Evolutionary conservation across 1,140 invertebrate genomes (phyloP).

Genomic region (Drosophila punjabiensis): DNA sequence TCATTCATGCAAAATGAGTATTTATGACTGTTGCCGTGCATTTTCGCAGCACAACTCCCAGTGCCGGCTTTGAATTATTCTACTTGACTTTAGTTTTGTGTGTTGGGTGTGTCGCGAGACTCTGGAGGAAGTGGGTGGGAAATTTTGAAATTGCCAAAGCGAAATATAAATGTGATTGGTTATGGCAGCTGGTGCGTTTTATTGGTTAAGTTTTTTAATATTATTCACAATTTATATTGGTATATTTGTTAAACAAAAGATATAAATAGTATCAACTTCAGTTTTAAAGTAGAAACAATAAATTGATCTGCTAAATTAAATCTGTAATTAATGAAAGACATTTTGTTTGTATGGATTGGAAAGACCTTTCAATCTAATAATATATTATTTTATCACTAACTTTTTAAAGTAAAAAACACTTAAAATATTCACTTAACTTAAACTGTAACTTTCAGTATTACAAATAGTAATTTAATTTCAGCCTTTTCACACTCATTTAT

Average conservation of each 20-base stretch:
- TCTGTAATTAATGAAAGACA: no score
- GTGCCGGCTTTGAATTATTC: slow-evolving; percentile 33
- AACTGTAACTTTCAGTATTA: neutral
- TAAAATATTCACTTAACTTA: neutral
- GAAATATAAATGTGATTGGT: slow-evolving; percentile 11
- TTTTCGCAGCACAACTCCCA: slow-evolving; percentile 21
- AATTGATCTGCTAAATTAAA: no score
- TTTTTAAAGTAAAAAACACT: no score
- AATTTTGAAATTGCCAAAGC: slow-evolving; percentile 5
- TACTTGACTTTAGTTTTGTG: slow-evolving; percentile 20
- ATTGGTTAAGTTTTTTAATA: neutral
- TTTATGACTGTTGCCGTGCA: slow-evolving; percentile 56
- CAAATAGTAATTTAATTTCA: neutral
- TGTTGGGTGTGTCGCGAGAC: slow-evolving; percentile 19
- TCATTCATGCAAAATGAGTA: slow-evolving; percentile 79
- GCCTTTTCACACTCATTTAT: neutral
- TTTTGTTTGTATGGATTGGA: no score
- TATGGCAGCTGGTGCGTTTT: neutral
- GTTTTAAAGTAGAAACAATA: neutral
- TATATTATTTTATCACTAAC: no score
- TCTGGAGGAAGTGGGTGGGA: slow-evolving; percentile 4
- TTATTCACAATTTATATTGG: neutral
- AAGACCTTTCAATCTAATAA: no score
- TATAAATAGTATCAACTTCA: neutral
- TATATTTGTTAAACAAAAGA: neutral